phyloP scores from a whole-genome alignment of 2,113 vertebrate genomes.

The Vidua chalybeata region DNA sequence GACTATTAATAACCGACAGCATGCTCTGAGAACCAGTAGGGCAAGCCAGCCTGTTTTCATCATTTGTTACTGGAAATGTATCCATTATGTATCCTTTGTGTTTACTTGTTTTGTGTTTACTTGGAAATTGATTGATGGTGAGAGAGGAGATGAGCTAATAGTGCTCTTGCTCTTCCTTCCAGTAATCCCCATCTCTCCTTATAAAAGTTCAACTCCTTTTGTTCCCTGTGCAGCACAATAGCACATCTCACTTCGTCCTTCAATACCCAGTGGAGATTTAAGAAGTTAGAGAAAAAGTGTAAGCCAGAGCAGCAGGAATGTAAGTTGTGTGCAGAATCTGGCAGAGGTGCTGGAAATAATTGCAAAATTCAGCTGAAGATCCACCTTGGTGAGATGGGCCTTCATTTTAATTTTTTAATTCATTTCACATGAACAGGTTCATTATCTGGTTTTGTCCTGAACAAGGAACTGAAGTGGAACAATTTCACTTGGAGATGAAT shows the following conservation, averaged over 20 bases:
- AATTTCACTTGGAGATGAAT: background rate
- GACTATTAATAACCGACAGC: background rate
- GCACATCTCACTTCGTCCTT: background rate
- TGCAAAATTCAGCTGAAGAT: background rate
- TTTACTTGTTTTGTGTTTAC: background rate
- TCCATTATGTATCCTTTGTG: background rate
- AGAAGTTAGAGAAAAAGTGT: background rate
- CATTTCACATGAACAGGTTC: background rate
- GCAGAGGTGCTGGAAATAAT: background rate
- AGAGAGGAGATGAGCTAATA: background rate
- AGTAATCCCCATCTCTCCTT: background rate
- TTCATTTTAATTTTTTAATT: background rate
- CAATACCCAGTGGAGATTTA: background rate
- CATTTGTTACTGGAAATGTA: background rate
- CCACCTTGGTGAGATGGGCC: background rate
- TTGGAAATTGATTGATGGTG: background rate
- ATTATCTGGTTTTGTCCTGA: background rate
- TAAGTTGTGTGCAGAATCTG: background rate
- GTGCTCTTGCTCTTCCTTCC: background rate
- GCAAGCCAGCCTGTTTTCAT: background rate
- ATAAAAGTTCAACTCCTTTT: background rate
- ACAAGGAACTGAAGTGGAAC: background rate
- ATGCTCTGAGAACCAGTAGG: background rate
- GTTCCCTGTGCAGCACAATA: background rate
- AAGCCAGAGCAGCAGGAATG: background rate